Evolutionary conservation across 2,113 vertebrate genomes (phyloP).

Genomic region (Ceyx margarethae): DNA sequence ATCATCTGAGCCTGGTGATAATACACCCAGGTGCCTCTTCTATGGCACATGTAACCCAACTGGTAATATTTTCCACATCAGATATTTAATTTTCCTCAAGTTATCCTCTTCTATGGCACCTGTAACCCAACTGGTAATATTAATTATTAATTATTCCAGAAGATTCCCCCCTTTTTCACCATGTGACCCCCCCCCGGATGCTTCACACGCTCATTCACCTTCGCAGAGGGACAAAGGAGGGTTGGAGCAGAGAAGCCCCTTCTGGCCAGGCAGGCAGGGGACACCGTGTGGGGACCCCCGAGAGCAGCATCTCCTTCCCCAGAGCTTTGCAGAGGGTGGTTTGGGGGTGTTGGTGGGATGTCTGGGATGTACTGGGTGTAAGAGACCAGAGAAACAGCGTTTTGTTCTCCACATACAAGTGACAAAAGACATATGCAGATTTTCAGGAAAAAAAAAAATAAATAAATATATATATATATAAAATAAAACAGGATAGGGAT

Average conservation of each 20-base stretch:
- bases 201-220: not conserved
- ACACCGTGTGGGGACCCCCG: not conserved
- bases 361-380: rapidly evolving
- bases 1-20: not conserved
- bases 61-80: not conserved
- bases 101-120: no score
- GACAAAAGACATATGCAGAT: not conserved
- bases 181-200: not conserved
- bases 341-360: not conserved
- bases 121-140: no score
- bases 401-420: not conserved
- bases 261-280: not conserved
- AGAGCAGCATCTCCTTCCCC: not conserved
- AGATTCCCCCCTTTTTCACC: not conserved
- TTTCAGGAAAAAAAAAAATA: not conserved
- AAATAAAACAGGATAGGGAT: no score
- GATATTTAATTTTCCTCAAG: not conserved
- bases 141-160: not conserved
- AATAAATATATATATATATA: no score
- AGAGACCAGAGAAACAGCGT: not conserved
- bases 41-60: not conserved
- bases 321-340: rapidly evolving
- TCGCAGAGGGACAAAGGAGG: not conserved
- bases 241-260: not conserved
- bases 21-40: rapidly evolving